Conservation (phyloP, 2,113 vertebrate species). For the Mirza zaza region DNA sequence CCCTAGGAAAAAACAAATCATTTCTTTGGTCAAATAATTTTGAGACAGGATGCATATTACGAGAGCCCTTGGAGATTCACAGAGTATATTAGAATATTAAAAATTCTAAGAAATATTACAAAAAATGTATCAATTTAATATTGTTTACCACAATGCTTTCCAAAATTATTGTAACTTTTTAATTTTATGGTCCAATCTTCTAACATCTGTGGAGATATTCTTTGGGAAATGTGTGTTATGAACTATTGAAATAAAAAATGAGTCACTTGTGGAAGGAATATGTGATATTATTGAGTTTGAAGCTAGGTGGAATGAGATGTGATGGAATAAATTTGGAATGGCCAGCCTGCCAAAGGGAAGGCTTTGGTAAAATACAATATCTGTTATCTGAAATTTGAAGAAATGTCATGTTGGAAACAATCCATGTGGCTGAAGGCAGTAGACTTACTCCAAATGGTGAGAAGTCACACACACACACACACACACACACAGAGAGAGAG, state of each 20-base stretch:
- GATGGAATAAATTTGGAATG: neutral
- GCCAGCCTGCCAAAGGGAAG: neutral
- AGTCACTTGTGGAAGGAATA: neutral
- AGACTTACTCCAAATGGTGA: neutral
- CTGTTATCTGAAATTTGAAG: neutral
- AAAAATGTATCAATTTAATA: conserved; percentile 32
- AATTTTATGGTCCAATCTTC: neutral
- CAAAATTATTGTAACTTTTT: conserved; percentile 33
- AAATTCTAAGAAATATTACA: conserved; percentile 19
- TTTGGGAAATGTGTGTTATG: neutral
- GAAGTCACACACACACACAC: neutral
- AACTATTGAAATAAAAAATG: neutral
- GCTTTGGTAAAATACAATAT: neutral
- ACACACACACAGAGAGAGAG: neutral
- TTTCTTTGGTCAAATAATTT: conserved; percentile 50
- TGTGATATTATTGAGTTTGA: neutral
- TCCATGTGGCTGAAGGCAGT: neutral
- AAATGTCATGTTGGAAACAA: neutral
- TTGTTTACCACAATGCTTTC: conserved; percentile 1
- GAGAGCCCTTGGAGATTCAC: conserved; percentile 30
- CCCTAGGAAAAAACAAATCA: neutral
- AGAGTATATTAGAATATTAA: conserved; percentile 49
- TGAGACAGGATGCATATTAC: neutral
- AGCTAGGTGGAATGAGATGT: neutral
- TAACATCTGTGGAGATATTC: conserved; percentile 40